These are phyloP conservation scores for Alitta virens DNA, from an alignment of 2,888 invertebrate genomes.

Conservation along the genomic window DNA sequence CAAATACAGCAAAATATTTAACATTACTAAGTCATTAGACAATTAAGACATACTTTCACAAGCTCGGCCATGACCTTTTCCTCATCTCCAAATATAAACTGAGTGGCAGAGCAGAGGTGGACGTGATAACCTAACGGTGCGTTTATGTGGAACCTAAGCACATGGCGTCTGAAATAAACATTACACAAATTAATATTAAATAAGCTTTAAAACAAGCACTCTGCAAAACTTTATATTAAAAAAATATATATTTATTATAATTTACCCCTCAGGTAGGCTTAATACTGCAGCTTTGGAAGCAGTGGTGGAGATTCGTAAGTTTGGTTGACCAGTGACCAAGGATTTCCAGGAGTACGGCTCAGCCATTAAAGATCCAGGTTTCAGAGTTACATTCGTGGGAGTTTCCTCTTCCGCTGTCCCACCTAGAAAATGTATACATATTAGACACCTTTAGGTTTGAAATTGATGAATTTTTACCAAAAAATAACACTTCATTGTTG, in stretches of 20 bases:
- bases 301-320: slow-evolving; percentile 49
- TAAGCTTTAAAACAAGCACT: not conserved
- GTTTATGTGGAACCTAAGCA: slow-evolving; percentile 51
- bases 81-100: slow-evolving; percentile 56
- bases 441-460: no score
- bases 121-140: slow-evolving; percentile 54
- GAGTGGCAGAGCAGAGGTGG: slow-evolving; percentile 52
- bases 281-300: slow-evolving; percentile 50
- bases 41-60: slow-evolving; percentile 40
- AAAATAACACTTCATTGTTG: no score
- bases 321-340: slow-evolving; percentile 53
- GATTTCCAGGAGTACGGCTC: slow-evolving; percentile 58
- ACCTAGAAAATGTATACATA: no score
- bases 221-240: no score
- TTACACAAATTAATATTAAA: not conserved
- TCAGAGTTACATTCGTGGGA: slow-evolving; percentile 1
- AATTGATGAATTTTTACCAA: no score
- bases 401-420: not conserved
- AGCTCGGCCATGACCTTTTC: slow-evolving; percentile 55
- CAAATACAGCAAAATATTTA: not conserved
- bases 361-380: slow-evolving; percentile 51
- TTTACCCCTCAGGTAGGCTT: slow-evolving; percentile 53
- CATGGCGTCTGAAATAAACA: slow-evolving; percentile 48
- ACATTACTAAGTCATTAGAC: not conserved
- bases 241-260: no score